Conservation (phyloP, 2,113 vertebrate genomes). For the Stegastes partitus region DNA sequence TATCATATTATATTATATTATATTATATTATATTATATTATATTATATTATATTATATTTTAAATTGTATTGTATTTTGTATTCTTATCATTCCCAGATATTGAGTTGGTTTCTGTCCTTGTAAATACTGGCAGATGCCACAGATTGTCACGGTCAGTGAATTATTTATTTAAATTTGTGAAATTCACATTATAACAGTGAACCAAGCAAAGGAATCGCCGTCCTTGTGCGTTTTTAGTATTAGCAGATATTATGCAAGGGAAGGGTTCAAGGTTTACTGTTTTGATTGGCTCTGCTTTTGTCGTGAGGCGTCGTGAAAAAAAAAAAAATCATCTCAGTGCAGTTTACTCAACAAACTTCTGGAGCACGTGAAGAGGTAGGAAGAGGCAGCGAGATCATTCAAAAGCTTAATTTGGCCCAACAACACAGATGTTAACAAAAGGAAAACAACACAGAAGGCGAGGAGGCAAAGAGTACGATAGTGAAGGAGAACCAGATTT, state of each 20-base stretch:
- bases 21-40: too few species aligned
- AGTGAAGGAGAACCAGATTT: conserved; percentile 29
- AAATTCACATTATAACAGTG: background rate
- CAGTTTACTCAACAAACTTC: conserved; percentile 33
- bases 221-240: background rate
- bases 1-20: too few species aligned
- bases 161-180: background rate
- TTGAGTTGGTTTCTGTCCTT: background rate
- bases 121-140: too few species aligned
- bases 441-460: conserved; percentile 37
- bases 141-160: background rate
- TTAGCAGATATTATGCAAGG: background rate
- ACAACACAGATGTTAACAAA: conserved; percentile 19
- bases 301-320: background rate
- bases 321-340: conserved; percentile 23
- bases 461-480: conserved; percentile 22
- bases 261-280: conserved; percentile 15
- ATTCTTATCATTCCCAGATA: background rate
- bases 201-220: background rate
- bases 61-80: too few species aligned
- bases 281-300: conserved; percentile 32
- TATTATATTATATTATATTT: too few species aligned
- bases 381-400: conserved; percentile 8
- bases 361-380: background rate
- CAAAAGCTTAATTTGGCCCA: conserved; percentile 10